Evolutionary conservation across 30 jellyfish, hydroid and myxozoan genomes (phyloP).

Genomic region (Turritopsis rubra): DNA sequence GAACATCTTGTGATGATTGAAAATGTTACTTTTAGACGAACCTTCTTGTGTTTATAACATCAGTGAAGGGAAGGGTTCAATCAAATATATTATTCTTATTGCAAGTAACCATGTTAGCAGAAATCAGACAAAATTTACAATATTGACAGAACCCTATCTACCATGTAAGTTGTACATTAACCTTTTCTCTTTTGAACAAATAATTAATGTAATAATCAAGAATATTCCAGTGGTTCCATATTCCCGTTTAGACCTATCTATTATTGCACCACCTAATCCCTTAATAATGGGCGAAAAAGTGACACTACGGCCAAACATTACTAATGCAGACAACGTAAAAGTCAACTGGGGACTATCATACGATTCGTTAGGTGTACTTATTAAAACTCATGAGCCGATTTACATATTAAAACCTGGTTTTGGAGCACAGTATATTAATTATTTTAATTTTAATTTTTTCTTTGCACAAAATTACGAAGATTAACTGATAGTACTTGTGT

Average conservation of each 20-base stretch:
- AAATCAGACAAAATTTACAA: neutral
- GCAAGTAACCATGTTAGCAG: neutral
- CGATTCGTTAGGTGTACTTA: neutral
- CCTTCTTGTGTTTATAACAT: neutral
- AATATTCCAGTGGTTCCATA: neutral
- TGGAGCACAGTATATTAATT: neutral
- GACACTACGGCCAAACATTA: neutral
- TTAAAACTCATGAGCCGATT: neutral
- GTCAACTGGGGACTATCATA: neutral
- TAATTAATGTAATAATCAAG: neutral
- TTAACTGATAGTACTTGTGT: too few relatives aligned
- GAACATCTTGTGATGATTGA: too few relatives aligned
- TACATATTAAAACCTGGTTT: neutral
- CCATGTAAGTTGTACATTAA: neutral
- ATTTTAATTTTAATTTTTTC: too few relatives aligned
- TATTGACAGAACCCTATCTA: neutral
- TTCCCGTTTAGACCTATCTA: neutral
- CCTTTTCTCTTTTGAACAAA: neutral
- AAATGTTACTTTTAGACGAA: neutral
- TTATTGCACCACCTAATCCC: conserved; percentile 15
- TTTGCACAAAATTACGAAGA: neutral
- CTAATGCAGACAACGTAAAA: neutral
- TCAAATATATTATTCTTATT: too few relatives aligned
- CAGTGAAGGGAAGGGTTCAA: neutral
- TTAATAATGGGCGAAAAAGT: neutral